Conservation (phyloP, 1,140 invertebrate genomes). For the Mamestra configurata region DNA sequence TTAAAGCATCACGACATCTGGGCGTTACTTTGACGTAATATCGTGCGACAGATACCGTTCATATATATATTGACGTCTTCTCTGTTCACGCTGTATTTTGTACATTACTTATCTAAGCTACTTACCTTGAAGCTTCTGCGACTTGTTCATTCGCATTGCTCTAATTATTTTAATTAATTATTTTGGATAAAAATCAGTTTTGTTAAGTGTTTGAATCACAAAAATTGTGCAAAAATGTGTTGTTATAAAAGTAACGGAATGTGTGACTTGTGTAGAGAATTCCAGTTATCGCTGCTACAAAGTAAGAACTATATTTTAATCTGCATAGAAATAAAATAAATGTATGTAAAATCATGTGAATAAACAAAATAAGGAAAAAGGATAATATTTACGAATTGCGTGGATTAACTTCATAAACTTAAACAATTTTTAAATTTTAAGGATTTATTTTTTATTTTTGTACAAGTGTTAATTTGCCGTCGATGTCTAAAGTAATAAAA, state of each 20-base stretch:
- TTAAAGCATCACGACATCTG: conserved; percentile 83
- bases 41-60: conserved; percentile 81
- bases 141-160: conserved; percentile 69
- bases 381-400: too few species aligned
- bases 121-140: conserved; percentile 83
- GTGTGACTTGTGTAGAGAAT: conserved; percentile 82
- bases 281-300: conserved; percentile 79
- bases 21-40: conserved; percentile 87
- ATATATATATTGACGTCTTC: conserved; percentile 86
- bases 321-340: neutral
- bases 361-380: neutral
- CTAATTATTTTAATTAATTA: conserved; percentile 68
- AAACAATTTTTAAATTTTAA: neutral
- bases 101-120: conserved; percentile 85
- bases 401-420: neutral
- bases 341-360: neutral
- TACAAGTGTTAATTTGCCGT: too few species aligned
- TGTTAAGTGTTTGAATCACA: conserved; percentile 40
- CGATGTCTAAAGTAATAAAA: neutral
- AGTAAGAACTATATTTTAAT: conserved; percentile 70
- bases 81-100: conserved; percentile 79
- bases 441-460: too few species aligned
- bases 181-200: conserved; percentile 59
- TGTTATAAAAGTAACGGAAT: conserved; percentile 83
- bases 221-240: conserved; percentile 76